These are phyloP conservation scores for Xestobium rufovillosum DNA, from an alignment of 2,888 invertebrate genomes.

Conservation along the genomic window DNA sequence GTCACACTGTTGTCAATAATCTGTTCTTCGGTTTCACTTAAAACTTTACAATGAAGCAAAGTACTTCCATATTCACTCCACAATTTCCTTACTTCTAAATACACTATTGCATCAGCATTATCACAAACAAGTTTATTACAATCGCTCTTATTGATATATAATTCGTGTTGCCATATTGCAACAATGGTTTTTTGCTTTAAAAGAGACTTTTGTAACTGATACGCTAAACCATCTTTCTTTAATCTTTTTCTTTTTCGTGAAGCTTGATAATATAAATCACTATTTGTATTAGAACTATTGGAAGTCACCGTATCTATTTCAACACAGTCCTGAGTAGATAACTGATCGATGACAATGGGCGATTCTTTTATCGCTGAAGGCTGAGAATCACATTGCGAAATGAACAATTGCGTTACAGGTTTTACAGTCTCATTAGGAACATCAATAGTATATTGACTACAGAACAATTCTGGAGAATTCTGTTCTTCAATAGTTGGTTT, in stretches of 20 bases:
- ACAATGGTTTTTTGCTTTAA: conserved; percentile 45
- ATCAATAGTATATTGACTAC: too few relatives aligned
- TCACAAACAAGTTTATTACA: conserved; percentile 40
- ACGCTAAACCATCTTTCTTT: conserved; percentile 47
- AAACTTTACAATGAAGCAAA: conserved; percentile 27
- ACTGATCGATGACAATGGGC: conserved; percentile 22
- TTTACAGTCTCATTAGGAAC: too few relatives aligned
- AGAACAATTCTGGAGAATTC: conserved; percentile 1
- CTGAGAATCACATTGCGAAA: too few relatives aligned
- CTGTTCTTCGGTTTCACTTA: conserved; percentile 4
- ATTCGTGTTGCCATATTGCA: conserved; percentile 51
- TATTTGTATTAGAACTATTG: conserved; percentile 9
- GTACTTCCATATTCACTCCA: conserved; percentile 30
- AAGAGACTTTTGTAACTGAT: conserved; percentile 42
- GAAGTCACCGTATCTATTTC: conserved; percentile 16
- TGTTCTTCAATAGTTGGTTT: conserved; percentile 3
- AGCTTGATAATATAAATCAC: conserved; percentile 25
- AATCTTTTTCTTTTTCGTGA: conserved; percentile 34
- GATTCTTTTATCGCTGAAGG: too few relatives aligned
- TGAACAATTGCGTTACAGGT: too few relatives aligned
- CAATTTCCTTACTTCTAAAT: conserved; percentile 24
- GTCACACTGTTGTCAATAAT: conserved; percentile 6
- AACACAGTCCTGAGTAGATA: conserved; percentile 23
- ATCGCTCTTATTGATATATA: conserved; percentile 44
- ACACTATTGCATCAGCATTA: conserved; percentile 19